A percentile compares a stretch with the other conserved stretches of the same genome.
These are phyloP conservation scores for Etheostoma nigrum DNA, from an alignment of 2,797 vertebrate genomes.

Conservation along the genomic window DNA sequence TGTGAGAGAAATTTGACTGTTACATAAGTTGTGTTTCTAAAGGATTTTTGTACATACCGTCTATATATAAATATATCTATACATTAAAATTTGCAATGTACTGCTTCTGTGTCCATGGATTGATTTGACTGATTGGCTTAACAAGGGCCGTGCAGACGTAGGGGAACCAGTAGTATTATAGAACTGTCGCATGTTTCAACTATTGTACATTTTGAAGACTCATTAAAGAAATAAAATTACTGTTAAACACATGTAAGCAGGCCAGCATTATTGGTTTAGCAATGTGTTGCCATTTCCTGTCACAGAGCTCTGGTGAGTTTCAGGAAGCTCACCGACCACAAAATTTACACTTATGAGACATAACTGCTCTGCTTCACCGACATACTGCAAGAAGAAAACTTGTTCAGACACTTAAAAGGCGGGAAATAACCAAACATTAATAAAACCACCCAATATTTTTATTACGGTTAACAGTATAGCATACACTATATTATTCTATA, in stretches of 20 bases:
- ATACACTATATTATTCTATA: conserved; percentile 67
- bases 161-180: neutral
- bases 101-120: neutral
- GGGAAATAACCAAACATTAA: conserved; percentile 24
- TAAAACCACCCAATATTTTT: conserved; percentile 65
- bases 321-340: conserved; percentile 30
- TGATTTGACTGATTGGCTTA: neutral
- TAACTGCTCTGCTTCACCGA: neutral
- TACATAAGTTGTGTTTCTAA: conserved; percentile 42
- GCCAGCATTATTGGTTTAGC: neutral
- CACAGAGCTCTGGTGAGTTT: neutral
- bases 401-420: neutral
- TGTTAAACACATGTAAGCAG: too few species aligned
- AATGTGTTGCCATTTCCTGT: neutral
- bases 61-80: neutral
- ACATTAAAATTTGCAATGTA: conserved; percentile 33
- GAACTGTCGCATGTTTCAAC: too few species aligned
- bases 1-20: conserved; percentile 50
- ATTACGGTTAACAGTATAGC: conserved; percentile 67
- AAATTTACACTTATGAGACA: conserved; percentile 3
- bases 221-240: too few species aligned
- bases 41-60: conserved; percentile 54
- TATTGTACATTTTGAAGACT: too few species aligned
- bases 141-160: neutral
- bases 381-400: neutral